Evolutionary conservation across 35 echinoderm and acorn worm species (phyloP).

Genomic region (Amphiura filiformis): DNA sequence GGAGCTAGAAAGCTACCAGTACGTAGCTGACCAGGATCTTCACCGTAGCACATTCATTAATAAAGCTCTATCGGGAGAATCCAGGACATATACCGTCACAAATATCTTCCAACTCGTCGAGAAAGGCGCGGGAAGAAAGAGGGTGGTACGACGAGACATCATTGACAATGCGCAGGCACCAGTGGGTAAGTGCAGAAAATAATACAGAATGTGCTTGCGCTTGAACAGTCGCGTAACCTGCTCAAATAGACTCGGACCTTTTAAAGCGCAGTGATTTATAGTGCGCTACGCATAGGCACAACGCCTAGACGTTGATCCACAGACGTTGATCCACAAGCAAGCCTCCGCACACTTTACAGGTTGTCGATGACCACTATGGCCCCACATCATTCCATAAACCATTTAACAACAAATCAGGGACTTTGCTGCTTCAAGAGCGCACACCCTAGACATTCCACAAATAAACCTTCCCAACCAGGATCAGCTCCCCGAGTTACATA

Average conservation of each 20-base stretch:
- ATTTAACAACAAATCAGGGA: too few relatives aligned
- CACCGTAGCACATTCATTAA: conserved; percentile 61
- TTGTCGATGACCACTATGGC: too few relatives aligned
- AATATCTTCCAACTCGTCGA: conserved; percentile 66
- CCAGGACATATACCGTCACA: conserved; percentile 63
- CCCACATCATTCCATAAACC: too few relatives aligned
- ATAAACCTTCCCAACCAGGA: too few relatives aligned
- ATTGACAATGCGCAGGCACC: background rate
- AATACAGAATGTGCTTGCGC: background rate
- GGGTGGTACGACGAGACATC: background rate
- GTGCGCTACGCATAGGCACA: background rate
- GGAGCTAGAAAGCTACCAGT: conserved; percentile 38
- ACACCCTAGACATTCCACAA: too few relatives aligned
- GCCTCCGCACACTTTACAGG: too few relatives aligned
- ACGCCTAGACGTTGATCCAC: background rate
- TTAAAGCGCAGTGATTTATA: background rate
- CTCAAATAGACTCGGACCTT: background rate
- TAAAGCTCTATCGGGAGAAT: conserved; percentile 62
- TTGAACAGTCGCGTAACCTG: too few relatives aligned
- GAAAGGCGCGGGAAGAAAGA: background rate
- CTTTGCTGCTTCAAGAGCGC: too few relatives aligned
- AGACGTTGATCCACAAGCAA: background rate
- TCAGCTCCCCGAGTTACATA: too few relatives aligned
- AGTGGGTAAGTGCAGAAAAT: background rate
- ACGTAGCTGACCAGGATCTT: conserved; percentile 41